Conservation (phyloP, 2,113 vertebrate species). For the Coptodon rendalli region DNA sequence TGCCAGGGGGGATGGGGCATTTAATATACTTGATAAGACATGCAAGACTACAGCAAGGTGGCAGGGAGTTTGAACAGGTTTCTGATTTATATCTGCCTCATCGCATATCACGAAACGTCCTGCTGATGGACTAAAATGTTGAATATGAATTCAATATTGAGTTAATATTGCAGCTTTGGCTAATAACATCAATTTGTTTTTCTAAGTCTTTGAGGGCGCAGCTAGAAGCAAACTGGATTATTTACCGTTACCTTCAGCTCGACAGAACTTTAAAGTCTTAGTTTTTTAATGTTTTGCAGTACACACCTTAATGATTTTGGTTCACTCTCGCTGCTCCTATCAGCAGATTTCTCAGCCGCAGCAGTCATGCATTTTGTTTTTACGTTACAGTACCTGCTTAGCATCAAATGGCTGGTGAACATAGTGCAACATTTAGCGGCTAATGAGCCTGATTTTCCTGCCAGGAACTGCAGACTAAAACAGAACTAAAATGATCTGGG, state of each 20-base stretch:
- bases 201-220: background rate
- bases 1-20: background rate
- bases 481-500: background rate
- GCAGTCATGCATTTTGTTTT: background rate
- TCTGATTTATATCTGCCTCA: background rate
- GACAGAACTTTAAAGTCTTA: background rate
- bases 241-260: background rate
- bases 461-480: background rate
- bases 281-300: background rate
- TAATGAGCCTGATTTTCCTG: background rate
- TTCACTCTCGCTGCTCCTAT: background rate
- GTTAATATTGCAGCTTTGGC: background rate
- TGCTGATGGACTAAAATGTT: background rate
- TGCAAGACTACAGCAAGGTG: background rate
- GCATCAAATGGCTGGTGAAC: background rate
- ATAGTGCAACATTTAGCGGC: background rate
- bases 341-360: background rate
- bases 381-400: background rate
- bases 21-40: conserved; percentile 26
- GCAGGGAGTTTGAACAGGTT: background rate
- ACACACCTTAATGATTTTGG: background rate
- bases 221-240: background rate
- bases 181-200: background rate
- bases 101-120: background rate
- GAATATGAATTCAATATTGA: background rate